A percentile compares a stretch with the other conserved stretches of the same genome.
Conservation (phyloP, 2,113 vertebrate species). For the Notechis scutatus region DNA sequence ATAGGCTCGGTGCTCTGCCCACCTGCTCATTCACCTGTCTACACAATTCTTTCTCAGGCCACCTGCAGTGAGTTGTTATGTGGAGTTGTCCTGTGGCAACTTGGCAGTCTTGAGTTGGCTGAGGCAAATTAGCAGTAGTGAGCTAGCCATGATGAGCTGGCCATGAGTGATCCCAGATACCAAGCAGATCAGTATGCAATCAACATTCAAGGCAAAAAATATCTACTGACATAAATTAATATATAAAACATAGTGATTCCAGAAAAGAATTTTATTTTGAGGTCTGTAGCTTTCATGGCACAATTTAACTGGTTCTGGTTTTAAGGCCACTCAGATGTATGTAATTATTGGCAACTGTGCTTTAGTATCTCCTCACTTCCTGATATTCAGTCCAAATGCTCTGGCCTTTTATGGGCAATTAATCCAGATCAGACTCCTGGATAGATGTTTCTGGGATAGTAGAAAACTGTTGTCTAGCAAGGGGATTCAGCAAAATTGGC, state of each 20-base stretch:
- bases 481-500: background rate
- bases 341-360: background rate
- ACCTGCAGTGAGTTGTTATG: too few relatives aligned
- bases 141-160: too few relatives aligned
- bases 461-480: background rate
- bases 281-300: background rate
- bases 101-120: too few relatives aligned
- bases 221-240: background rate
- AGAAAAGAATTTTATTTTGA: background rate
- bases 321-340: background rate
- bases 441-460: background rate
- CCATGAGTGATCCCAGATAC: background rate
- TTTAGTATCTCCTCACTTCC: background rate
- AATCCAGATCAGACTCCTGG: background rate
- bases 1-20: too few relatives aligned
- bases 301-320: background rate
- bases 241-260: background rate
- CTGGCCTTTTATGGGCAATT: background rate
- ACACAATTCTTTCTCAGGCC: too few relatives aligned
- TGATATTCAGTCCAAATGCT: background rate
- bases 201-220: background rate
- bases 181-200: background rate
- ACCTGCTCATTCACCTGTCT: too few relatives aligned
- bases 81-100: too few relatives aligned
- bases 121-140: too few relatives aligned